Evolutionary conservation across 2,888 invertebrate species (phyloP), one percentile per base, ranked within the genome.

Genomic region (Chromoteleia sp.): DNA sequence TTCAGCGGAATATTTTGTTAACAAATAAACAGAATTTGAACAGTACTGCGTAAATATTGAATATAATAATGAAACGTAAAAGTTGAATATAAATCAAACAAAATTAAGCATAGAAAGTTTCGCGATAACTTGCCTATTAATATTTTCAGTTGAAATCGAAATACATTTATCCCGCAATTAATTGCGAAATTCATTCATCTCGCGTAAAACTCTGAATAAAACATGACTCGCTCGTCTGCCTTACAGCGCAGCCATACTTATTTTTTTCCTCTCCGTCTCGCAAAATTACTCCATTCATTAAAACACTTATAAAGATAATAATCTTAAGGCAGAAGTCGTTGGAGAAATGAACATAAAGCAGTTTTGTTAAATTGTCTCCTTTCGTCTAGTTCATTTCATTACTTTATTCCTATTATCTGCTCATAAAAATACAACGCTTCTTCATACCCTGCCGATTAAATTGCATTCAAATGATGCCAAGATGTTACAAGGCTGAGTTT

Each of bases 261-360:
- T 59, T 50, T 25, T 74, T 59, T 52, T 25, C 19, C 12, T 25
- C 36, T 30, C n/a, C 25, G 48, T 48, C 29, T 17, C 29, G 67
- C 45, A 70, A 61, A 61, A 68, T 68, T 70, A 25, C 76, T 52
- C 36, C 45, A 70, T 68, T 76, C 76, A 76, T 76, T 68, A 50
- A 70, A 54, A 68, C 61, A 76, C 61, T 76, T 61, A 45, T 29
- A 54, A 70, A 56, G 76, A 76, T 76, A 68, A 75, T 75, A 67
- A 56, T 76, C 75, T 50, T 12, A 43, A 68, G 17, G 15, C 77
- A 52, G 29, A 63, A 63, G 70, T 56, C 48, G 68, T 50, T n/a
- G 68, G 12, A 76, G 58, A 43, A 76, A 70, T 19, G 68, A 63
- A 61, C 61, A 67, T 54, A 76, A 68, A 76, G 76, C 54, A 61